Conservation (phyloP, 1,140 invertebrate genomes). For the Ylistrum balloti region DNA sequence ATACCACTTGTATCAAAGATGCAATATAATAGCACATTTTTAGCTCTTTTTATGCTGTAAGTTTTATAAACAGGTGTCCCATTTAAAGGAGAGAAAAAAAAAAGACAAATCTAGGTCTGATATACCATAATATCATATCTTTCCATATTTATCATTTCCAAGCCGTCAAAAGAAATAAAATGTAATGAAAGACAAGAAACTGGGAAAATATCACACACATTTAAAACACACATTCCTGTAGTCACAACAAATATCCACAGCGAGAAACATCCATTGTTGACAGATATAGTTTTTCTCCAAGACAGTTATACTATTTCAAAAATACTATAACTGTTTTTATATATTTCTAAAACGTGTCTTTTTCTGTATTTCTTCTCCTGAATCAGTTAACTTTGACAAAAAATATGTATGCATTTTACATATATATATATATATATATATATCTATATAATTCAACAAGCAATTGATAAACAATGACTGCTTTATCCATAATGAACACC, state of each 20-base stretch:
- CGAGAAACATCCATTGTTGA: neutral
- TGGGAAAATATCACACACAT: neutral
- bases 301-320: neutral
- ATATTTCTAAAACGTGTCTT: neutral
- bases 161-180: neutral
- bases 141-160: neutral
- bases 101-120: neutral
- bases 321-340: neutral
- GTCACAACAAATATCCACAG: conserved; percentile 18
- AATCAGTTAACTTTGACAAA: neutral
- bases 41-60: conserved; percentile 23
- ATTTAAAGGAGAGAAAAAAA: neutral
- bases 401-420: conserved; percentile 5
- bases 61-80: neutral
- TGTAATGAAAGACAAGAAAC: conserved; percentile 26
- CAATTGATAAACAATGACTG: neutral
- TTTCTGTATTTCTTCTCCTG: neutral
- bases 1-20: neutral
- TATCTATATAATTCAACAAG: conserved; percentile 30
- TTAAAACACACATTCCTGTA: neutral
- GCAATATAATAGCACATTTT: neutral
- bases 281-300: neutral
- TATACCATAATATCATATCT: neutral
- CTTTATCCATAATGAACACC: neutral
- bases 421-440: conserved; percentile 36